Evolutionary conservation across 2,113 vertebrate species (phyloP).

Genomic region (Columbina picui): DNA sequence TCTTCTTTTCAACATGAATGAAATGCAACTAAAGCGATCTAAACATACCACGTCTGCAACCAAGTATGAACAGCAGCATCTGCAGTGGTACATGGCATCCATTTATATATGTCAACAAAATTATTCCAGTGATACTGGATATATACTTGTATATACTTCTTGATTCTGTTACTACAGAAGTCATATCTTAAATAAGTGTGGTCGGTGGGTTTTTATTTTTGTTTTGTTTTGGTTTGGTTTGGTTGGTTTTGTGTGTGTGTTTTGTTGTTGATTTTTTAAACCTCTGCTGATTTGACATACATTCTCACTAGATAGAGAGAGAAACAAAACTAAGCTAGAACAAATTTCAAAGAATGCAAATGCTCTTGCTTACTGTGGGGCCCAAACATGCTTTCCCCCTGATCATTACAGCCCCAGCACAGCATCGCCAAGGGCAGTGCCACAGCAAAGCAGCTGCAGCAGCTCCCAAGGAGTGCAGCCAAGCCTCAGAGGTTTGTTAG

Average conservation of each 20-base stretch:
- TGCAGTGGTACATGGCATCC: background rate
- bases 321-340: conserved; percentile 36
- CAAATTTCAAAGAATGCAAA: background rate
- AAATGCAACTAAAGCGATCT: background rate
- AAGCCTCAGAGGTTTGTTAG: background rate
- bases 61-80: background rate
- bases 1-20: background rate
- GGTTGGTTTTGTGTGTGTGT: too few relatives aligned
- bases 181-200: too few relatives aligned
- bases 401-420: background rate
- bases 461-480: background rate
- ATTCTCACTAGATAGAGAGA: conserved; percentile 32
- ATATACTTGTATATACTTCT: background rate
- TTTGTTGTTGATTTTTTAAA: background rate
- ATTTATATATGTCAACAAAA: background rate
- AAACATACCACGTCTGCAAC: background rate
- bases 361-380: background rate
- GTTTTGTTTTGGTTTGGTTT: too few relatives aligned
- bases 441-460: background rate
- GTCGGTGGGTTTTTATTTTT: too few relatives aligned
- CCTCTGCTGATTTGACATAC: conserved; percentile 33
- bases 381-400: background rate
- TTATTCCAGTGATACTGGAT: background rate
- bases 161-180: background rate
- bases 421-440: background rate